Base-by-base conservation (phyloP, 2,113 vertebrate species). In the Dascyllus trimaculatus region DNA sequence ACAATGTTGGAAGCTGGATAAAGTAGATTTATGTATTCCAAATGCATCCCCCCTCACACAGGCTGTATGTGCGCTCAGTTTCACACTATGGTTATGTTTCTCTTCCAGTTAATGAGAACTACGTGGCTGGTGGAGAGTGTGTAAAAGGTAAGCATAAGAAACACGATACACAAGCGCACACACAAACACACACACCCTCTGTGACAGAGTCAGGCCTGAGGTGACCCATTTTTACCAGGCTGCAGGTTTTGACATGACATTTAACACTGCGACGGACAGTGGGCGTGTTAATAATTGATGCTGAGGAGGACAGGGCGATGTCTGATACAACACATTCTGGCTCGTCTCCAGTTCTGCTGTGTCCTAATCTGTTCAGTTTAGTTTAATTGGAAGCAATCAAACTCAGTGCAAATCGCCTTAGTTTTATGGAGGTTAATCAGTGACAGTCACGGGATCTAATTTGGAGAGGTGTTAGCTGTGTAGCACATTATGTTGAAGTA, bases 31-130 rank as follows among this genome's bases (percentile, higher is more conserved):
- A 46, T 26, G 22, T 19, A 9, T 21, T 22, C 14, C 49, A 68
- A 57, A 19, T 43, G 1, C 19, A 35, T 3, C 19, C 6, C 0
- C 3, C 24, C 15, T 22, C 21, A 19, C 48, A 40, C n/a, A 4
- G 35, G 29, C 1, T 25, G n/a, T 17, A 4, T 29, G 2, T 38
- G 11, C 26, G n/a, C 29, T 67, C 51, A 21, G 13, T 11, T 58
- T 71, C 1, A 56, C 51, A 0, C 13, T 38, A 11, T 57, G 10
- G 9, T 40, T 54, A 3, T 24, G 3, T 80, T 75, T 83, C 18
- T 75, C 64, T 79, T 80, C 7, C 80, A 92, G 89, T 91, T 40
- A 86, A 80, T 46, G 89, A 89, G 59, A 89, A 91, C 80, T 80
- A 78, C 43, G 29, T 80, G 46, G 76, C 78, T 11, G 78, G 40